phyloP scores from a whole-genome alignment of 2,888 invertebrate species.

The Diploptera punctata region DNA sequence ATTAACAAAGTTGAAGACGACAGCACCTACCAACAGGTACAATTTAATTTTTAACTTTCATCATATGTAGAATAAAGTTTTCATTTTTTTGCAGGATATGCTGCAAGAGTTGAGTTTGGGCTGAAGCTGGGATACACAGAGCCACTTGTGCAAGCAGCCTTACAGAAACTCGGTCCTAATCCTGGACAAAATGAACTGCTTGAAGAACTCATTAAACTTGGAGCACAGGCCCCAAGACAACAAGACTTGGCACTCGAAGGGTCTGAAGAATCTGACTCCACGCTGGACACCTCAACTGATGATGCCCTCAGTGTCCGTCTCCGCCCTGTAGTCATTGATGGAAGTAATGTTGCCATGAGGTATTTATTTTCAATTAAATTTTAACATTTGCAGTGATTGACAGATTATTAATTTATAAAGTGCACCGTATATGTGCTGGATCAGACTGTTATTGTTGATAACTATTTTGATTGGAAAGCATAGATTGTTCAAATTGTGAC shows the following conservation, averaged over 20 bases:
- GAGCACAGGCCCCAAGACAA: slow-evolving; percentile 59
- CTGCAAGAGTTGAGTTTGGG: slow-evolving; percentile 84
- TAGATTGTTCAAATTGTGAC: no score
- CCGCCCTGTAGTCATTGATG: slow-evolving; percentile 88
- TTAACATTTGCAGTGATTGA: slow-evolving; percentile 77
- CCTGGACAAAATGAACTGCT: slow-evolving; percentile 88
- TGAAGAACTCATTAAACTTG: slow-evolving; percentile 86
- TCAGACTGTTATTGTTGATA: no score
- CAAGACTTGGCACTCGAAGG: slow-evolving; percentile 32
- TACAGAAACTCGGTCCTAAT: slow-evolving; percentile 83
- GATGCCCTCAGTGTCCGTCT: slow-evolving; percentile 52
- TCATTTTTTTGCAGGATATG: slow-evolving; percentile 52
- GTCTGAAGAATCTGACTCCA: slow-evolving; percentile 41
- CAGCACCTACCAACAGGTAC: no score
- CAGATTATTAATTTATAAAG: no score
- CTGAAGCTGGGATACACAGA: slow-evolving; percentile 93
- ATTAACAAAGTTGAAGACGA: no score
- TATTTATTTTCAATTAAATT: slow-evolving; percentile 48
- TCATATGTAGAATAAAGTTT: no score
- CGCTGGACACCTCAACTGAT: slow-evolving; percentile 33
- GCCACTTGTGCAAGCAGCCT: slow-evolving; percentile 78
- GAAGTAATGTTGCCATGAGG: slow-evolving; percentile 95
- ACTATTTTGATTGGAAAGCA: no score
- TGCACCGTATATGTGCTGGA: no score
- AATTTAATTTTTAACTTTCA: no score